These are phyloP conservation scores for Ricordea florida DNA, from an alignment of 92 coral and sea anemone species.

Conservation along the genomic window DNA sequence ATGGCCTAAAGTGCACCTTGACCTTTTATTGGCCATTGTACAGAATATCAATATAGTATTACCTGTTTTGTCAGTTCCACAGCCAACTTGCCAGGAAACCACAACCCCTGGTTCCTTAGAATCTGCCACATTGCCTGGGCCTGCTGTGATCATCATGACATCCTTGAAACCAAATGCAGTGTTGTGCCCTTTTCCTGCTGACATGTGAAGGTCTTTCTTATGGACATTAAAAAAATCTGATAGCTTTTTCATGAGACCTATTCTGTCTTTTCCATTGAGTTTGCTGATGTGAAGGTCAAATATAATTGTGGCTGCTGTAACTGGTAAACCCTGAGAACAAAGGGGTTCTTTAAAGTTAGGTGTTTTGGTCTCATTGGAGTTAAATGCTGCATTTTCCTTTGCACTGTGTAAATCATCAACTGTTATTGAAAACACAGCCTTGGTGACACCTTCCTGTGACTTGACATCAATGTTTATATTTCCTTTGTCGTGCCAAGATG, in stretches of 20 bases:
- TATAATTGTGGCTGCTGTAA: conserved; percentile 88
- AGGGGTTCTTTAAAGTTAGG: conserved; percentile 60
- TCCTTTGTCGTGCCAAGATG: conserved; percentile 89
- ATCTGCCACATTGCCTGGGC: conserved; percentile 93
- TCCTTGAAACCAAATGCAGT: conserved; percentile 92
- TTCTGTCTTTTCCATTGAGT: conserved; percentile 73
- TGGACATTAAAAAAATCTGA: conserved; percentile 74
- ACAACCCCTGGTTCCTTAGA: conserved; percentile 86
- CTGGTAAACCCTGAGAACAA: conserved; percentile 76
- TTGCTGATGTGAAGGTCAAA: conserved; percentile 86
- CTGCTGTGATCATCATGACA: conserved; percentile 92
- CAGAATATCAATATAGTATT: neutral
- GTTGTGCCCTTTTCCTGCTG: conserved; percentile 92
- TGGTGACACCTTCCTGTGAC: conserved; percentile 18
- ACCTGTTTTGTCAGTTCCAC: conserved; percentile 88
- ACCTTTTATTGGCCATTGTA: too few species aligned
- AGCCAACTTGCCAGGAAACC: conserved; percentile 95
- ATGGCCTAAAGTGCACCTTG: too few species aligned
- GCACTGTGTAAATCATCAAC: conserved; percentile 81
- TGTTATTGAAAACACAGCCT: conserved; percentile 57
- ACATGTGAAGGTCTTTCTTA: conserved; percentile 65
- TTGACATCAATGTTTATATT: conserved; percentile 69
- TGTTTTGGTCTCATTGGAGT: conserved; percentile 62
- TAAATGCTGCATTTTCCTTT: conserved; percentile 31
- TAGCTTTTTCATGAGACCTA: conserved; percentile 71